A percentile compares a stretch with the other conserved stretches of the same genome.
Conservation (phyloP, 2,113 vertebrate genomes). For the Campylomormyrus tamandua region DNA sequence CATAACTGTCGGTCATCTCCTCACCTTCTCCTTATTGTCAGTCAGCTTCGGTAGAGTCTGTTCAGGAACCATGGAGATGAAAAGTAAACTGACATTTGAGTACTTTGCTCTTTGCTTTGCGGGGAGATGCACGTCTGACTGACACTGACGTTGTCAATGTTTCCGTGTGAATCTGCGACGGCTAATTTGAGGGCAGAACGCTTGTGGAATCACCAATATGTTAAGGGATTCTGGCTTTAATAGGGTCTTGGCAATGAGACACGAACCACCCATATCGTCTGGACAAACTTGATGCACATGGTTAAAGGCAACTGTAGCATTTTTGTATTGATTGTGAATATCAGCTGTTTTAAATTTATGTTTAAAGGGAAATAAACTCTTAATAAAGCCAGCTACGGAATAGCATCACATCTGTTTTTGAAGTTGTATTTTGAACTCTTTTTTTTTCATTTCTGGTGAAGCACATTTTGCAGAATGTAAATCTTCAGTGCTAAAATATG, state of each 20-base stretch:
- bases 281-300: not conserved
- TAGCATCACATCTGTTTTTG: not conserved
- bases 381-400: not conserved
- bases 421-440: not conserved
- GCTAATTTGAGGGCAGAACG: not conserved
- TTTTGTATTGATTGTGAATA: not conserved
- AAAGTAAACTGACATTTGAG: not conserved
- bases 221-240: not conserved
- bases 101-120: not conserved
- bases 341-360: not conserved
- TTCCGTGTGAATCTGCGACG: not conserved
- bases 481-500: not conserved
- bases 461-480: not conserved
- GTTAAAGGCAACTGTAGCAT: not conserved
- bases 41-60: not conserved
- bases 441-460: not conserved
- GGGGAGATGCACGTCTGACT: not conserved
- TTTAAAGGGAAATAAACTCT: not conserved
- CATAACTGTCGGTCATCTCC: not conserved
- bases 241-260: not conserved
- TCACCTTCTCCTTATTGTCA: not conserved
- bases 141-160: not conserved
- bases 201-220: not conserved
- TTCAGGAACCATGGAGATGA: not conserved
- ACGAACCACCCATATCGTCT: not conserved